Conservation (phyloP, 2,113 vertebrate genomes). For the Leptobrachium ailaonicum region DNA sequence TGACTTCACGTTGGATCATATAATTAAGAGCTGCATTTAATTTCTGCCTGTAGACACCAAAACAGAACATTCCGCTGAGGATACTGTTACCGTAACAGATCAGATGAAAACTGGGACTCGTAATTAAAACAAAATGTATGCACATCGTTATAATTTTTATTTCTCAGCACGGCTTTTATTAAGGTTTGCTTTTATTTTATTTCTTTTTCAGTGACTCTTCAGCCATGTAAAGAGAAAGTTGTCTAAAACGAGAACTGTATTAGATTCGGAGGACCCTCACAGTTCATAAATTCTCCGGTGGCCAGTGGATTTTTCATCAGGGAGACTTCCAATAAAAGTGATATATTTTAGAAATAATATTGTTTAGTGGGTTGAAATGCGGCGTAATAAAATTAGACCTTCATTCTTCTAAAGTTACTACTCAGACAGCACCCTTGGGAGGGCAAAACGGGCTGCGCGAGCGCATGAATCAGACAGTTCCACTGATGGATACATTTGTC, state of each 20-base stretch:
- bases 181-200: neutral
- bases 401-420: constrained; percentile 84
- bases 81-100: too few relatives aligned
- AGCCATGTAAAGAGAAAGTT: constrained; percentile 67
- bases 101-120: too few relatives aligned
- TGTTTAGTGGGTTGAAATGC: constrained; percentile 90
- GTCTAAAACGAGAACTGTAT: constrained; percentile 76
- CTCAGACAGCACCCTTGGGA: constrained; percentile 85
- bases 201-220: constrained; percentile 48
- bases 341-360: constrained; percentile 89
- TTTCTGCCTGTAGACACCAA: too few relatives aligned
- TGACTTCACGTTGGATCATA: too few relatives aligned
- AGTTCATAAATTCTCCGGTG: constrained; percentile 83
- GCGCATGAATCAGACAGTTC: constrained; percentile 90
- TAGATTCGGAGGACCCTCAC: constrained; percentile 76
- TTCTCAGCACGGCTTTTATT: too few relatives aligned
- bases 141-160: too few relatives aligned
- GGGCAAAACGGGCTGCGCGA: constrained; percentile 82
- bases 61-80: too few relatives aligned
- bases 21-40: too few relatives aligned
- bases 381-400: constrained; percentile 90
- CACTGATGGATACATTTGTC: constrained; percentile 90
- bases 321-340: constrained; percentile 87
- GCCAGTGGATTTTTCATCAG: constrained; percentile 84
- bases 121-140: too few relatives aligned